Evolutionary conservation across 53 echinoderm and acorn worm genomes (phyloP), one percentile per base, ranked within the genome.

Genomic region (Zoroaster sp.): DNA sequence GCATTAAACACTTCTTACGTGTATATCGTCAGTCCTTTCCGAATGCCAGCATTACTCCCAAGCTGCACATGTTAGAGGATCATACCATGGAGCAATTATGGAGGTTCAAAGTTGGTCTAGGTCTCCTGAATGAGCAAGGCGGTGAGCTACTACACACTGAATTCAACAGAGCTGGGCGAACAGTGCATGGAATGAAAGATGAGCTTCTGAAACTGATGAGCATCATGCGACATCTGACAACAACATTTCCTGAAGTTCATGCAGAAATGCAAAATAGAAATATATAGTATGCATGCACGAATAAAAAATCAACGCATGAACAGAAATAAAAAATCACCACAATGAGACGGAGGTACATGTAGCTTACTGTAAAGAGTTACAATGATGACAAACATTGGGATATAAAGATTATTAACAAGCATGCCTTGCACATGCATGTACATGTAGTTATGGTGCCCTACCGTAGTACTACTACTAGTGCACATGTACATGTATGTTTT

Each of bases 91-190:
- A 43, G 9, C 74, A 77, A 54, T 42, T 90, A 2, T 32, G 73
- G 14, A 45, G 28, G 18, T 90, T 81, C 41, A 9, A 28, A 3
- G 72, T 73, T 41, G 90, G 83, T 0, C 55, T 83, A 12, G 90
- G 90, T 0, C 65, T 90, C 1, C 90, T 90, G 3, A 75, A 83
- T 15, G 90, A 90, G 39, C 90, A 90, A 39, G 90, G 90, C 9
- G 90, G 90, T 13, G 90, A 90, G 20, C 30, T 55, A n/a, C 38
- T 90, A 2, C 90, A 90, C 49, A 83, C 90, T 0, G 77, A 74
- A 65, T 77, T 83, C 74, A 90, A 90, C 25, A 74, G 83, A 72
- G 59, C 65, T 40, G 67, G 76, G 2, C 39, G 88, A 40, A 21
- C 55, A 6, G 75, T 88, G 68, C 15, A 66, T 40, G 88, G 77